phyloP scores from a whole-genome alignment of 2,113 vertebrate species.

The Amia ocellicauda region DNA sequence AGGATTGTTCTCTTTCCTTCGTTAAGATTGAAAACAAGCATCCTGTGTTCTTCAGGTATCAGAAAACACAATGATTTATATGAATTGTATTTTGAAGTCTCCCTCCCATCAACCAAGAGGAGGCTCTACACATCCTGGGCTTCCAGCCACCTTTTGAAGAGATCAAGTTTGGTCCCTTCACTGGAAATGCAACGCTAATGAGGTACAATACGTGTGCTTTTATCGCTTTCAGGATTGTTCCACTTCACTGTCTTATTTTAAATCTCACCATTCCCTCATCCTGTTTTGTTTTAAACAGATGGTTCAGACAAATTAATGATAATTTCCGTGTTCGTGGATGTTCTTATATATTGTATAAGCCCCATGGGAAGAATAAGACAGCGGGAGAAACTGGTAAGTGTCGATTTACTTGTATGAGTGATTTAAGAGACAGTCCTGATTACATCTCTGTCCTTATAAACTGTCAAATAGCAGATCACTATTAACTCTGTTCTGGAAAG shows the following conservation, averaged over 20 bases:
- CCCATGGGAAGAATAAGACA: slow-evolving; percentile 96
- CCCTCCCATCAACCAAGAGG: slow-evolving; percentile 93
- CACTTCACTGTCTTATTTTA: slow-evolving; percentile 23
- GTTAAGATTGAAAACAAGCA: neutral
- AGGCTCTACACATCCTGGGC: slow-evolving; percentile 91
- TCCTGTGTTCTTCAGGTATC: no score
- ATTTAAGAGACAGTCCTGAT: neutral
- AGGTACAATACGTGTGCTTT: slow-evolving; percentile 59
- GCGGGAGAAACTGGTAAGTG: slow-evolving; percentile 90
- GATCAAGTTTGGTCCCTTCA: slow-evolving; percentile 96
- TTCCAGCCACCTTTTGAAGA: slow-evolving; percentile 97
- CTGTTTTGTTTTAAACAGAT: slow-evolving; percentile 67
- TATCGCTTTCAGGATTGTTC: neutral
- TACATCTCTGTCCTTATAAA: neutral
- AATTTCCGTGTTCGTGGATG: slow-evolving; percentile 91
- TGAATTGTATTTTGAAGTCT: slow-evolving; percentile 73
- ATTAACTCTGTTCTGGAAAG: no score
- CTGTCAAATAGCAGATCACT: no score
- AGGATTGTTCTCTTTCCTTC: neutral
- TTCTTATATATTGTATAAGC: slow-evolving; percentile 95
- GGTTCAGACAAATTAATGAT: slow-evolving; percentile 98
- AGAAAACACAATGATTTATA: neutral
- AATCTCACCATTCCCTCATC: slow-evolving; percentile 35
- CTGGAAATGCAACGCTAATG: slow-evolving; percentile 97
- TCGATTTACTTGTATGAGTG: neutral